Conservation (phyloP, 2,888 invertebrate species). For the Eupsilia transversa region DNA sequence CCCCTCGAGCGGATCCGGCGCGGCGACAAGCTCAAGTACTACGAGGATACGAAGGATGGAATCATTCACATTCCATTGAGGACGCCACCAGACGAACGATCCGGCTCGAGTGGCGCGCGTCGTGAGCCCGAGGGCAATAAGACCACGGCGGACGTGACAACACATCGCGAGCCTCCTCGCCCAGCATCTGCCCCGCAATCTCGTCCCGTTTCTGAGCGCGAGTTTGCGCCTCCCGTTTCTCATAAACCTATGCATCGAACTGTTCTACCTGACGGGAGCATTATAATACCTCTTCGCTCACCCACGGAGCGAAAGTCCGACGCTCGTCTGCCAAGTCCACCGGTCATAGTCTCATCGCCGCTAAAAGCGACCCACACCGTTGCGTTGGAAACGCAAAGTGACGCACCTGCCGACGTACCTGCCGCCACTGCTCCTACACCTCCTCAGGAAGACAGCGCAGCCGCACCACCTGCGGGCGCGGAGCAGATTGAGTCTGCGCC, state of each 20-base stretch:
- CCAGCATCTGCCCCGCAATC: conserved; percentile 71
- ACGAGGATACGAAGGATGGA: conserved; percentile 92
- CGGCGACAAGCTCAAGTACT: conserved; percentile 88
- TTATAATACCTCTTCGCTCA: conserved; percentile 89
- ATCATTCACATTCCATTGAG: conserved; percentile 93
- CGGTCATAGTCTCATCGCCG: conserved; percentile 2
- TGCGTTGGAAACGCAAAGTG: conserved; percentile 22
- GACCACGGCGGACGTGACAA: conserved; percentile 36
- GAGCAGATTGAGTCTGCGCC: conserved; percentile 38
- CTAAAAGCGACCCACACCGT: conserved; percentile 3
- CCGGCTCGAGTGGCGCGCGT: conserved; percentile 69
- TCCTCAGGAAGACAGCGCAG: not conserved
- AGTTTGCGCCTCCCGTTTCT: conserved; percentile 77
- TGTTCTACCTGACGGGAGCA: conserved; percentile 90
- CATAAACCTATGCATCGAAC: conserved; percentile 80
- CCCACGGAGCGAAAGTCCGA: conserved; percentile 82
- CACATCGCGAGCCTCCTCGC: conserved; percentile 69
- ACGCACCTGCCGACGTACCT: not conserved
- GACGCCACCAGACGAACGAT: conserved; percentile 93
- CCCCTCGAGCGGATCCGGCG: conserved; percentile 64
- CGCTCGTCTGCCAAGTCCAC: conserved; percentile 55
- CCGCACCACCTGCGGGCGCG: not conserved
- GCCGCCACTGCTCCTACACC: not conserved
- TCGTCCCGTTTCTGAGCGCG: conserved; percentile 75
- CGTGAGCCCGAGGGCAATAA: conserved; percentile 62